Evolutionary conservation across 2,113 vertebrate species (phyloP), one percentile per base, ranked within the genome.

Genomic region (Hydrochoerus hydrochaeris): DNA sequence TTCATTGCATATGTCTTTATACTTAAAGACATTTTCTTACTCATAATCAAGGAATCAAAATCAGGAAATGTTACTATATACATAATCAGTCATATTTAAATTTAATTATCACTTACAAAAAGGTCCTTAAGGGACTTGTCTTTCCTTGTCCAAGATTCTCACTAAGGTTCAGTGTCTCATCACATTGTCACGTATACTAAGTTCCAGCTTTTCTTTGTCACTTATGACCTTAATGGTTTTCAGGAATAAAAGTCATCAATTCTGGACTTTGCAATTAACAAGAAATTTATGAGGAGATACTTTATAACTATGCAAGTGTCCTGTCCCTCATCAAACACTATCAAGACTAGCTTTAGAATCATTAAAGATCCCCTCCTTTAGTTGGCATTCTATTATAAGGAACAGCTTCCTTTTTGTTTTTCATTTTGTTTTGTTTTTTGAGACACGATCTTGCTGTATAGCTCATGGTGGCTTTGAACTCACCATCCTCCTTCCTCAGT

Each of bases 151-250:
- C 1, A 14, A 44, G 16, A 38, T 54, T 19, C 22, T 35, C 0
- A 9, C 49, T 12, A 2, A 14, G 30, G 4, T 9, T 12, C 10
- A 11, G 67, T 0, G 0, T 5, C 3, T 5, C 58, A 63, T 3
- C 2, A 22, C 4, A 7, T 0, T 17, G 73, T 20, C 46, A 3
- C 3, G 1, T 4, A 32, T 32, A 12, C 19, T 16, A 12, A 32
- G 57, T 12, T 60, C 19, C 89, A 3, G 60, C 1, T 49, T 78
- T 67, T 81, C 32, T 65, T 38, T 4, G 19, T 44, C 69, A 49
- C 32, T 78, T 24, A 14, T 52, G 75, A 78, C 46, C 28, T 52
- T 78, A 17, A 78, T 52, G 44, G n/a, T 13, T 44, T 49, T 13
- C 63, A 77, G 67, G 75, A 67, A 30, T 41, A 46, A 3, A 38